phyloP scores from a whole-genome alignment of 2,888 invertebrate species.

The Nyleta sp. region DNA sequence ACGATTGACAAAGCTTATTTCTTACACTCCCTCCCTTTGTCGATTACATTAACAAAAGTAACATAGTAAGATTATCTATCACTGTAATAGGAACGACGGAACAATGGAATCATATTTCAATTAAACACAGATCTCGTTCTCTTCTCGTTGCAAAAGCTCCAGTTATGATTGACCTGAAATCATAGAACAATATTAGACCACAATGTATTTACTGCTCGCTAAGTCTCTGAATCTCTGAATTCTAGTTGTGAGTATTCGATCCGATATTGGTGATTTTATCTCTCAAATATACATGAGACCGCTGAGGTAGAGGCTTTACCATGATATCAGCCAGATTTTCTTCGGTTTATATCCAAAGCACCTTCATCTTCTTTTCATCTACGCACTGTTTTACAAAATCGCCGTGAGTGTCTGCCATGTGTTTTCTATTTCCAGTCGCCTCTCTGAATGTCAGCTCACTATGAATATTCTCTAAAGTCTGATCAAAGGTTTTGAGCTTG shows the following conservation, averaged over 20 bases:
- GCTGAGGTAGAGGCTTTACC: slow-evolving; percentile 39
- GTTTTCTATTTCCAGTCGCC: slow-evolving; percentile 50
- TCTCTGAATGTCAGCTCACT: slow-evolving; percentile 49
- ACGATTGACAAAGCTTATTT: not conserved
- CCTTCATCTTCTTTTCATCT: slow-evolving; percentile 55
- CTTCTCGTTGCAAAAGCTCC: not conserved
- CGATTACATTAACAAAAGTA: not conserved
- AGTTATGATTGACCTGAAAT: slow-evolving; percentile 1
- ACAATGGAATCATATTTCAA: not conserved
- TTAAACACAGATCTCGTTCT: not conserved
- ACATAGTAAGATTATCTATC: not conserved
- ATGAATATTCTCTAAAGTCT: slow-evolving; percentile 34
- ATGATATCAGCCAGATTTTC: slow-evolving; percentile 59
- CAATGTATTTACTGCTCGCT: slow-evolving; percentile 20
- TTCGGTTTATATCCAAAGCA: slow-evolving; percentile 59
- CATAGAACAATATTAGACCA: slow-evolving; percentile 2
- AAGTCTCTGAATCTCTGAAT: slow-evolving; percentile 48
- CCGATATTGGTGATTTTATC: slow-evolving; percentile 25
- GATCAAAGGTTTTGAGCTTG: slow-evolving; percentile 59
- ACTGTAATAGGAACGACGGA: not conserved
- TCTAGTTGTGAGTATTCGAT: not conserved
- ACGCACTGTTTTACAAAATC: slow-evolving; percentile 66
- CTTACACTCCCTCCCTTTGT: slow-evolving; percentile 17
- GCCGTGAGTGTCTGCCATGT: slow-evolving; percentile 64
- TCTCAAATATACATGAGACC: slow-evolving; percentile 16